phyloP scores from a whole-genome alignment of 2,113 vertebrate genomes.

The Atrichornis clamosus region DNA sequence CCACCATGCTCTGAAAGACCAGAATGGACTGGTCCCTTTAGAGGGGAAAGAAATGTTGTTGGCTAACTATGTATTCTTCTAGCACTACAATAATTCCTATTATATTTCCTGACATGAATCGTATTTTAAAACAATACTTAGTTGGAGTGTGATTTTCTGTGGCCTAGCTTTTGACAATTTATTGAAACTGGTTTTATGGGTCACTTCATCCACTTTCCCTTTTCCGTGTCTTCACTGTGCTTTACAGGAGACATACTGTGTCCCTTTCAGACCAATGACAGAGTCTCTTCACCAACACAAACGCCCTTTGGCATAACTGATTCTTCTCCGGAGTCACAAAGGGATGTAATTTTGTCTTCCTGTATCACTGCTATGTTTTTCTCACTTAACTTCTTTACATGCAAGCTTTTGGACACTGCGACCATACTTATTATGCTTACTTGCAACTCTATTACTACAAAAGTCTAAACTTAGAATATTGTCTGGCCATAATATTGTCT shows the following conservation, averaged over 20 bases:
- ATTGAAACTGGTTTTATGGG: not conserved
- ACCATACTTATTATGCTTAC: not conserved
- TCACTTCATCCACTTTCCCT: not conserved
- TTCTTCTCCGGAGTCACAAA: fast-evolving
- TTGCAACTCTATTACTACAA: not conserved
- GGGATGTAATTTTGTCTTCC: not conserved
- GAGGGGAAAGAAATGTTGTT: not conserved
- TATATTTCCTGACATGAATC: not conserved
- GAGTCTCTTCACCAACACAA: not conserved
- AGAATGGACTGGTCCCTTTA: not conserved
- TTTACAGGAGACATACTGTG: not conserved
- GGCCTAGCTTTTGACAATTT: not conserved
- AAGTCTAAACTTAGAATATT: not conserved
- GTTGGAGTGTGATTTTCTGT: not conserved
- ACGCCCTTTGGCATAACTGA: not conserved
- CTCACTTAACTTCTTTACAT: not conserved
- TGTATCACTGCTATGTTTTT: not conserved
- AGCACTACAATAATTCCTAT: not conserved
- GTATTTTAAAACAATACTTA: not conserved
- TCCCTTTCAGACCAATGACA: not conserved
- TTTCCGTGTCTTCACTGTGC: not conserved
- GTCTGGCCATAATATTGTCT: not conserved
- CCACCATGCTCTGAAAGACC: not conserved
- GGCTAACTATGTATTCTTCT: not conserved
- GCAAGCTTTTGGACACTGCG: not conserved